Conservation (phyloP, 2,888 invertebrate species). For the Calliopum simillimum region DNA sequence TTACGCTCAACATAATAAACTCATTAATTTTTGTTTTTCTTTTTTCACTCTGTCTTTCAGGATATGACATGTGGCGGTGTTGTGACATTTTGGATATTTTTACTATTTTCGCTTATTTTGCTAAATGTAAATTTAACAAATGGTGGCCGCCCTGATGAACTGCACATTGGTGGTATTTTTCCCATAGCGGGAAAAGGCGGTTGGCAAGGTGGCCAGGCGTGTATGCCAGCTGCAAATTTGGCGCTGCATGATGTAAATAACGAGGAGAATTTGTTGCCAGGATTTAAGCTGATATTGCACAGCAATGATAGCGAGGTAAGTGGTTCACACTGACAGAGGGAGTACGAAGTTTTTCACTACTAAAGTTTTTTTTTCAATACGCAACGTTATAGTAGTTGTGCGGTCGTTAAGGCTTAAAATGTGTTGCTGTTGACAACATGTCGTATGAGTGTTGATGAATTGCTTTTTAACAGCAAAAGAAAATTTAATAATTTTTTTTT, state of each 20-base stretch:
- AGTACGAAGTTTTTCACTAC: not conserved
- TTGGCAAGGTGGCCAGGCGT: slow-evolving; percentile 99
- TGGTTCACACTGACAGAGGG: too few relatives aligned
- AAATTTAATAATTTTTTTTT: too few relatives aligned
- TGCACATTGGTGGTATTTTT: slow-evolving; percentile 98
- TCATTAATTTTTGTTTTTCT: too few relatives aligned
- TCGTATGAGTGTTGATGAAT: too few relatives aligned
- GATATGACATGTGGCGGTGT: slow-evolving; percentile 68
- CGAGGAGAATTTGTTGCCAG: slow-evolving; percentile 86
- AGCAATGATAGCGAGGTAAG: slow-evolving; percentile 97
- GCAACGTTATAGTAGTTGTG: not conserved
- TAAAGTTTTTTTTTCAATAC: not conserved
- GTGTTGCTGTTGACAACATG: too few relatives aligned
- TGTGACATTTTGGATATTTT: slow-evolving; percentile 68
- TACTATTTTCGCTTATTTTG: slow-evolving; percentile 64
- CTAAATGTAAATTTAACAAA: slow-evolving; percentile 61
- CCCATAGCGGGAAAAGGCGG: slow-evolving; percentile 96
- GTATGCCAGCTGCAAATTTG: slow-evolving; percentile 96
- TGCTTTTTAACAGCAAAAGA: too few relatives aligned
- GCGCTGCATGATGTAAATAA: slow-evolving; percentile 97
- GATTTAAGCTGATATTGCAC: slow-evolving; percentile 89
- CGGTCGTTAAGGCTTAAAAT: not conserved
- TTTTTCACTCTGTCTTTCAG: slow-evolving; percentile 49
- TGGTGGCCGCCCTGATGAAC: slow-evolving; percentile 72
- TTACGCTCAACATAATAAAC: too few relatives aligned